Percentiles rank a stretch among this genome's conserved stretches.
Conservation (phyloP, 1,140 invertebrate species). For the Pseudachorutes palmiensis region DNA sequence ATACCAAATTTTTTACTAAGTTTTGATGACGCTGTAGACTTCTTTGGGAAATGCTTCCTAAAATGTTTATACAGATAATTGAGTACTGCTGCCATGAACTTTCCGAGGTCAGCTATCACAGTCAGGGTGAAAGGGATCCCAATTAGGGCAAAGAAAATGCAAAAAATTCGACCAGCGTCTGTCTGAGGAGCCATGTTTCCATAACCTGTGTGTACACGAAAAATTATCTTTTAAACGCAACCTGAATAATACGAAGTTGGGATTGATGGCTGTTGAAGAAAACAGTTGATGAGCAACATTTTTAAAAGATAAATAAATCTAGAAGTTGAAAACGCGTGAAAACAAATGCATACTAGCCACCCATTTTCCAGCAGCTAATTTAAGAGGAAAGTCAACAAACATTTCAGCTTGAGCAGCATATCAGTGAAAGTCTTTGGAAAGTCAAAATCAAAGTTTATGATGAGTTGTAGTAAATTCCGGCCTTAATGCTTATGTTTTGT, state of each 20-base stretch:
- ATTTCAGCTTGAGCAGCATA: too few relatives aligned
- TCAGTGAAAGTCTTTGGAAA: too few relatives aligned
- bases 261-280: too few relatives aligned
- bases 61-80: constrained; percentile 38
- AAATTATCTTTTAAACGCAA: background rate
- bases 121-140: constrained; percentile 80
- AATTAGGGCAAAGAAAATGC: constrained; percentile 84
- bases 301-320: too few relatives aligned
- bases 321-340: too few relatives aligned
- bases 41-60: constrained; percentile 30
- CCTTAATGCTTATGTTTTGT: background rate
- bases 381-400: too few relatives aligned
- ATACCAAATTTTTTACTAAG: constrained; percentile 33
- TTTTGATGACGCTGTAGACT: constrained; percentile 28
- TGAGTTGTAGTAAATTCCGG: background rate
- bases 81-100: constrained; percentile 71
- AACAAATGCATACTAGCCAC: too few relatives aligned
- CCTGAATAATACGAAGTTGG: too few relatives aligned
- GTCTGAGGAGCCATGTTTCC: constrained; percentile 90
- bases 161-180: constrained; percentile 71
- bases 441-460: constrained; percentile 1
- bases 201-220: constrained; percentile 61
- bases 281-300: too few relatives aligned
- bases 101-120: constrained; percentile 85
- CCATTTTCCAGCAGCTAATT: too few relatives aligned